Percentiles rank a stretch among this genome's conserved stretches.
Evolutionary conservation across 1,140 invertebrate species (phyloP).

Genomic region (Frieseomelitta varia): DNA sequence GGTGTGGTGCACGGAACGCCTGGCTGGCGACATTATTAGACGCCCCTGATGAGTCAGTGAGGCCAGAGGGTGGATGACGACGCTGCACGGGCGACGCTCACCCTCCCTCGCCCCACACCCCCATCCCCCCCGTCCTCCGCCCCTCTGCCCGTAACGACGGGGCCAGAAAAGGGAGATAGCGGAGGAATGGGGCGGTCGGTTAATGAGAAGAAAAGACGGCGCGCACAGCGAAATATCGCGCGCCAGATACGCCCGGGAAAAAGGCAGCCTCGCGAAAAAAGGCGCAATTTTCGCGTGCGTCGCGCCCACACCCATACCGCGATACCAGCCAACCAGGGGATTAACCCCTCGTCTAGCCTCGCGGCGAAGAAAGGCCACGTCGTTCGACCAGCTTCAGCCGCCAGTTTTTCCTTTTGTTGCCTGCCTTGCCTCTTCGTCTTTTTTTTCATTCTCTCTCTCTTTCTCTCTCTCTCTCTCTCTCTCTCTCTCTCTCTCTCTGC

Average conservation of each 20-base stretch:
- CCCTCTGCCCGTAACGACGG: neutral
- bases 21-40: conserved; percentile 83
- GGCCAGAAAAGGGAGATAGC: conserved; percentile 63
- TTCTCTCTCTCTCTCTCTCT: no score
- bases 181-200: conserved; percentile 52
- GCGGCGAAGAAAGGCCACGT: conserved; percentile 44
- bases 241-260: conserved; percentile 52
- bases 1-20: conserved; percentile 77
- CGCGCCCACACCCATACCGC: conserved; percentile 16
- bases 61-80: conserved; percentile 57
- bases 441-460: neutral
- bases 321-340: conserved; percentile 27
- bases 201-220: conserved; percentile 81
- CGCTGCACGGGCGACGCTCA: conserved; percentile 34
- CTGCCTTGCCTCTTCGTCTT: neutral
- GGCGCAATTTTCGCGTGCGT: conserved; percentile 66
- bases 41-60: conserved; percentile 78
- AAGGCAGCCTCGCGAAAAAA: conserved; percentile 60
- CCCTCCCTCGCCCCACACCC: no score
- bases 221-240: conserved; percentile 62
- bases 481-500: no score
- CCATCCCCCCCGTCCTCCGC: no score
- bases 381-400: neutral
- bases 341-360: conserved; percentile 56
- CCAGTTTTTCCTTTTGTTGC: neutral